Evolutionary conservation across 1,140 invertebrate species (phyloP), one percentile per base, ranked within the genome.

Genomic region (Hylyphantes graminicola): DNA sequence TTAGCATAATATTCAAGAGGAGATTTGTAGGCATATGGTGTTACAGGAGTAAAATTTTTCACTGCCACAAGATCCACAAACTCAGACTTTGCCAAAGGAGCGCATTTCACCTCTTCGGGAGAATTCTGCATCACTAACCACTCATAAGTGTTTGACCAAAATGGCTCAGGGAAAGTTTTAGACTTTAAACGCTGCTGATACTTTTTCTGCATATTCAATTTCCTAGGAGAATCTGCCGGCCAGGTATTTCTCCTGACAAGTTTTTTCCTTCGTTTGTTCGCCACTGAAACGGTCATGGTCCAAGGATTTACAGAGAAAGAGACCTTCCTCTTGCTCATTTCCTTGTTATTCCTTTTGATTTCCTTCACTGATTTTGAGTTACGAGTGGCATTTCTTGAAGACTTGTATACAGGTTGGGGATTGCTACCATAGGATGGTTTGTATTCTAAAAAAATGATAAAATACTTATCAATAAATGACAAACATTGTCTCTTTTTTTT

Each of bases 81-180:
- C 72, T 85, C 82, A 19, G 54, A 17, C 54, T 51, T 85, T 2
- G 82, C 82, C 19, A 85, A 61, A 7, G 82, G 82, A 19, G 55
- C 65, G 6, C 21, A 50, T 77, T 53, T 85, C 8, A 77, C 9
- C 5, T 12, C 50, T 63, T 85, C 82, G 10, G 82, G 82, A 53
- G 50, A 51, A 68, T 51, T 13, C 15, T 77, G 21, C 82, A 76
- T 76, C 21, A 53, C 53, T 35, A 75, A 75, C 82, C 82, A 85
- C 54, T 85, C 82, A 85, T 70, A 85, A 12, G 82, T 76, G 17
- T 85, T 19, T 9, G 64, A 68, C 74, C 73, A 85, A 68, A 85
- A 76, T 13, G 82, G 82, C 48, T 83, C 80, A 53, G 35, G 72
- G 12, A 73, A 61, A 83, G 74, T 63, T 67, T 48, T 35, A 65